A percentile compares a stretch with the other conserved stretches of the same genome.
Evolutionary conservation across 1,140 invertebrate species (phyloP).

Genomic region (Acromyrmex echinatior): DNA sequence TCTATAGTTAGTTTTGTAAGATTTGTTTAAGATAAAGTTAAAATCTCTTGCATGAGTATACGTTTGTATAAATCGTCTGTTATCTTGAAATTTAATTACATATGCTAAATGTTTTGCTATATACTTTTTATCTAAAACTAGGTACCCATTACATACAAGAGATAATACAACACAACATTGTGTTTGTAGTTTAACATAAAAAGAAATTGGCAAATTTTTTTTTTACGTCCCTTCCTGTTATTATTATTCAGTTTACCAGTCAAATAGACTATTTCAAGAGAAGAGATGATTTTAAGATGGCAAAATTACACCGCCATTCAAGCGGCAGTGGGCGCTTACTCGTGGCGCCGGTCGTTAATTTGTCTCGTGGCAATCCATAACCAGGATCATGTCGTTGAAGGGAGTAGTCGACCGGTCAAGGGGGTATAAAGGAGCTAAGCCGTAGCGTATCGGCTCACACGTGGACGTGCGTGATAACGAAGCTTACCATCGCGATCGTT

Average conservation of each 20-base stretch:
- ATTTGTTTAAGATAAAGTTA: constrained; percentile 1
- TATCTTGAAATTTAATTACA: background rate
- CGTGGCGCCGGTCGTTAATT: constrained; percentile 69
- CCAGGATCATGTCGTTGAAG: constrained; percentile 69
- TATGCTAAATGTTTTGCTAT: background rate
- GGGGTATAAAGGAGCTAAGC: constrained; percentile 74
- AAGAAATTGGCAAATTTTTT: background rate
- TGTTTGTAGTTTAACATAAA: background rate
- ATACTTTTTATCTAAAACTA: background rate
- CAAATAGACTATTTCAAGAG: background rate
- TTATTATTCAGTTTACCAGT: background rate
- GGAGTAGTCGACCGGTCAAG: constrained; percentile 24
- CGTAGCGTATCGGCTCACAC: constrained; percentile 69
- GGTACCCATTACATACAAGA: background rate
- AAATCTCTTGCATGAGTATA: no score
- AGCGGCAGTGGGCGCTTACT: constrained; percentile 10
- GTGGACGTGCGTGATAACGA: constrained; percentile 79
- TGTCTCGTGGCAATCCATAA: constrained; percentile 71
- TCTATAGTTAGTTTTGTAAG: background rate
- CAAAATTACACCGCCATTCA: constrained; percentile 28
- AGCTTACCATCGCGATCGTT: constrained; percentile 74
- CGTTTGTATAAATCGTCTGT: background rate
- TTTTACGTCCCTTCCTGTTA: background rate
- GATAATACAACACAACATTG: background rate
- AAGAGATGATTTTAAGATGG: constrained; percentile 3